Percentiles rank a stretch among this genome's conserved stretches.
Evolutionary conservation across 2,888 invertebrate species (phyloP).

Genomic region (Oxycera nigricornis): DNA sequence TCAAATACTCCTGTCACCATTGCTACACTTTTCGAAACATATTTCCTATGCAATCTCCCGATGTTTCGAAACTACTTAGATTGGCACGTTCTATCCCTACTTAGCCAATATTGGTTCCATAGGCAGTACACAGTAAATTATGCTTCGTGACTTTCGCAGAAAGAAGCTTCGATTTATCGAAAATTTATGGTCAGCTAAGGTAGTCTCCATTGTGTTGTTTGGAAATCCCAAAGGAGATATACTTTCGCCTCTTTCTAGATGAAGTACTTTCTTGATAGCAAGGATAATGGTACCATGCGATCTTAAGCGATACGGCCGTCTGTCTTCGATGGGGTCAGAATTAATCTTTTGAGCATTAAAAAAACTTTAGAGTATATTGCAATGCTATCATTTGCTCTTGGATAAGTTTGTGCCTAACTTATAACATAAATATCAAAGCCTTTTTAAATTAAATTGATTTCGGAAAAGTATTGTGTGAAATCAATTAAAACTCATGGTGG

Average conservation of each 20-base stretch:
- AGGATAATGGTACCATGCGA: background rate
- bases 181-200: background rate
- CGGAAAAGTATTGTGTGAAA: too few species aligned
- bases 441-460: too few species aligned
- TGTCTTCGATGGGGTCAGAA: background rate
- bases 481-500: too few species aligned
- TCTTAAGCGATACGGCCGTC: background rate
- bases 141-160: background rate
- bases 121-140: background rate
- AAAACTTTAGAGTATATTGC: background rate
- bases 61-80: background rate
- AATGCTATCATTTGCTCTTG: too few species aligned
- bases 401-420: too few species aligned
- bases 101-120: background rate
- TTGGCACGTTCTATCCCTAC: background rate
- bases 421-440: too few species aligned
- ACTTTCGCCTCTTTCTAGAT: too few species aligned
- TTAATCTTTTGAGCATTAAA: background rate
- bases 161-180: background rate
- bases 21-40: background rate
- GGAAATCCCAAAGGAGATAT: background rate
- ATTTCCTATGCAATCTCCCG: background rate
- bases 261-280: background rate
- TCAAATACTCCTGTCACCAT: background rate
- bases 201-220: background rate